A percentile compares a stretch with the other conserved stretches of the same genome.
These are phyloP conservation scores for Aegotheles bennettii DNA, from an alignment of 2,113 vertebrate species.

Conservation along the genomic window DNA sequence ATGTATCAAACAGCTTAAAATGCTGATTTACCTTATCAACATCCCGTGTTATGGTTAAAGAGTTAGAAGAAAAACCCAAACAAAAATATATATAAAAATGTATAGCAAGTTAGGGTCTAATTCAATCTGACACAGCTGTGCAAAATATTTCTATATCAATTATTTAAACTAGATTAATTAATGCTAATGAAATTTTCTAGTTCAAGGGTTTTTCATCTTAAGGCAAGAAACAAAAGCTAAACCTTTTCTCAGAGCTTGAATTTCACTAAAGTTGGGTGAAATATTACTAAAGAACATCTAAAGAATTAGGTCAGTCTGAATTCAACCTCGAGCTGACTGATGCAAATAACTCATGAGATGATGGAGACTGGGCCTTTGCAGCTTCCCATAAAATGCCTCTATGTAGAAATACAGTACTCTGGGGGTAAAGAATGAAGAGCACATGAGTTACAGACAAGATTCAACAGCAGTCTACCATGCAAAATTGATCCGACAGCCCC, in stretches of 20 bases:
- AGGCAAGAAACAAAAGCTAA: not conserved
- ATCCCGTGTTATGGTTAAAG: not conserved
- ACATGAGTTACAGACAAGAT: accelerated
- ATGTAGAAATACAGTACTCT: not conserved
- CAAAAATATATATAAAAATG: not conserved
- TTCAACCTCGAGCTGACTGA: not conserved
- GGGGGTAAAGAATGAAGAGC: not conserved
- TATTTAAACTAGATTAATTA: not conserved
- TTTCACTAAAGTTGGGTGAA: not conserved
- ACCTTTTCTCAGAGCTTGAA: not conserved
- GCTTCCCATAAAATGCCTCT: not conserved
- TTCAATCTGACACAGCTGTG: not conserved
- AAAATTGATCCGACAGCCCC: too few species aligned
- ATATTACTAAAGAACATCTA: not conserved
- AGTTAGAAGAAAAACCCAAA: not conserved
- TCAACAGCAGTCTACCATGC: too few species aligned
- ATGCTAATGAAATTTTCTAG: not conserved
- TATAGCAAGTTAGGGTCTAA: not conserved
- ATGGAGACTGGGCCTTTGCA: not conserved
- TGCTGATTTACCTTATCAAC: not conserved
- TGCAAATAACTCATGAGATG: not conserved
- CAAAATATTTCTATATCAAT: not conserved
- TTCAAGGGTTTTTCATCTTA: not conserved
- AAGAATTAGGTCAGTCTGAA: not conserved
- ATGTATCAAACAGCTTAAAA: not conserved